phyloP scores from a whole-genome alignment of 2,797 vertebrate genomes.

The Aplochiton taeniatus region DNA sequence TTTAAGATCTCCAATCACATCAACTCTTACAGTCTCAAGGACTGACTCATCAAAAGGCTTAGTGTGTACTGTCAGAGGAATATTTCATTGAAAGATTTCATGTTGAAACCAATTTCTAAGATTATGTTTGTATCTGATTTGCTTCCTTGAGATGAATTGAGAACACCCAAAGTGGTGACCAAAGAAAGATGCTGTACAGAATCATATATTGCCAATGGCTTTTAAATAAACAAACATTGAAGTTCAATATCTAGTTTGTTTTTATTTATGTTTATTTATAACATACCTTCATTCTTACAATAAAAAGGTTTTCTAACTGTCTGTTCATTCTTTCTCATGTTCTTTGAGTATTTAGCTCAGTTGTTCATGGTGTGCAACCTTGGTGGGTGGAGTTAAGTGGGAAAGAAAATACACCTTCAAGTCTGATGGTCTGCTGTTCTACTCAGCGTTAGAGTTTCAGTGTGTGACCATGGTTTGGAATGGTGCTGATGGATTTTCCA shows the following conservation, averaged over 20 bases:
- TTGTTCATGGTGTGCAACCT: too few species aligned
- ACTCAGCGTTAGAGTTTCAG: slow-evolving; percentile 1
- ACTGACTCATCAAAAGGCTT: background rate
- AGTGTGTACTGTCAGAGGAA: slow-evolving; percentile 9
- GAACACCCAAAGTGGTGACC: slow-evolving; percentile 11
- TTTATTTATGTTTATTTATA: background rate
- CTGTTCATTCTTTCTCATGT: background rate
- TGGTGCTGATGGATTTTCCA: background rate
- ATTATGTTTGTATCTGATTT: slow-evolving; percentile 26
- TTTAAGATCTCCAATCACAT: slow-evolving; percentile 18
- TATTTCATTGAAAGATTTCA: slow-evolving; percentile 37
- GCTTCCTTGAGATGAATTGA: slow-evolving; percentile 6
- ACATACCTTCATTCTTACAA: background rate
- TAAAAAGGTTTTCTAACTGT: background rate
- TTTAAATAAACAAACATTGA: slow-evolving; percentile 48
- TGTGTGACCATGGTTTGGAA: background rate
- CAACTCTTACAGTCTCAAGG: background rate
- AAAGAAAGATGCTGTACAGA: slow-evolving; percentile 5
- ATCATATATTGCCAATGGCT: slow-evolving; percentile 42
- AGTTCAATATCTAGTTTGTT: slow-evolving; percentile 22
- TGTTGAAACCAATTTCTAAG: slow-evolving; percentile 37
- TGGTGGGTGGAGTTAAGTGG: too few species aligned
- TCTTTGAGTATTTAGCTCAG: too few species aligned
- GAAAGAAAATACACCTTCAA: too few species aligned
- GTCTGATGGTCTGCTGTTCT: background rate